Evolutionary conservation across 2,888 invertebrate species (phyloP).

Genomic region (Caenorhabditis imperialis): DNA sequence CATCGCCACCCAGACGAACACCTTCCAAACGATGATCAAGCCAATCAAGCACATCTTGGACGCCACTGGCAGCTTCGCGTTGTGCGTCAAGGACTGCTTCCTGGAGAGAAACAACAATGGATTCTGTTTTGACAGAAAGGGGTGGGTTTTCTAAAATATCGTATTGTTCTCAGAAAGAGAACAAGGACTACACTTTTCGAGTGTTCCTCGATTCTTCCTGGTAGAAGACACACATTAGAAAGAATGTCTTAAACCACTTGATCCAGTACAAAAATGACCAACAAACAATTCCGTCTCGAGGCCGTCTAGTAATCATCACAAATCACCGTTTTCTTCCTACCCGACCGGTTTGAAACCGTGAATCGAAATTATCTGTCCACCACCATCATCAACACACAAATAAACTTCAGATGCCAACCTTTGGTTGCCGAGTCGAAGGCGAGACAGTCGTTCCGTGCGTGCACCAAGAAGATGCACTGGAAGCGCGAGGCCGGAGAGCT

Average conservation of each 20-base stretch:
- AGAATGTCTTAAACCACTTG: constrained; percentile 9
- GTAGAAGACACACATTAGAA: neutral
- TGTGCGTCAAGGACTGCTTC: constrained; percentile 74
- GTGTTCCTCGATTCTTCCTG: constrained; percentile 18
- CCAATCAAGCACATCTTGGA: constrained; percentile 73
- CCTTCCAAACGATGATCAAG: constrained; percentile 63
- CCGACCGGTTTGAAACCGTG: too few species aligned
- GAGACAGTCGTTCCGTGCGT: constrained; percentile 66
- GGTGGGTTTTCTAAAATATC: constrained; percentile 29
- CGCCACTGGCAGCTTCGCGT: constrained; percentile 72
- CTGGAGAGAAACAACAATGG: constrained; percentile 69
- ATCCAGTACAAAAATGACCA: constrained; percentile 32
- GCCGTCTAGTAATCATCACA: constrained; percentile 27
- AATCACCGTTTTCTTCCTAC: constrained; percentile 27
- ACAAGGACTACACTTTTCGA: constrained; percentile 10
- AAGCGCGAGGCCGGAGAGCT: constrained; percentile 74
- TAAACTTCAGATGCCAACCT: constrained; percentile 70
- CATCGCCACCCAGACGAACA: constrained; percentile 62
- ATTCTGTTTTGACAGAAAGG: constrained; percentile 73
- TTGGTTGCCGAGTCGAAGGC: constrained; percentile 70
- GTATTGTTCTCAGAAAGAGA: neutral
- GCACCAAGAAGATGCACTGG: constrained; percentile 72
- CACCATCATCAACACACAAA: constrained; percentile 16
- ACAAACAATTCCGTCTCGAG: constrained; percentile 34
- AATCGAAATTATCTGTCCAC: neutral